These are phyloP conservation scores for Sycon ciliatum DNA, from an alignment of 37 sponge, comb jelly and placozoan genomes.

Conservation along the genomic window DNA sequence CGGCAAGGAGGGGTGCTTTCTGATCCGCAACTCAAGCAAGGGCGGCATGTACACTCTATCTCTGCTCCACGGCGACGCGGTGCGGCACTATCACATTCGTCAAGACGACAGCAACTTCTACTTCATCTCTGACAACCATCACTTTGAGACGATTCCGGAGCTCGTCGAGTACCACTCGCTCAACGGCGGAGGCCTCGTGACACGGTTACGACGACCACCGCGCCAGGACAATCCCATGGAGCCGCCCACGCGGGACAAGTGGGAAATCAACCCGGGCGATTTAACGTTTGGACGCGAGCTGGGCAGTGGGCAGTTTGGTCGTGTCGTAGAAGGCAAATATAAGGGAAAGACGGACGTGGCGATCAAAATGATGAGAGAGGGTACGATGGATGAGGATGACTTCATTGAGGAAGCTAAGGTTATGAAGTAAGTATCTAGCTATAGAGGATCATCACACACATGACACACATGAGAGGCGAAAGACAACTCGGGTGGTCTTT, in stretches of 20 bases:
- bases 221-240: no score
- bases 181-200: conserved; percentile 62
- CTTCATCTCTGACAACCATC: conserved; percentile 87
- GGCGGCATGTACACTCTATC: conserved; percentile 84
- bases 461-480: no score
- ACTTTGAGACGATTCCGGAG: conserved; percentile 63
- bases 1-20: conserved; percentile 80
- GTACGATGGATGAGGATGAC: conserved; percentile 85
- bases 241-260: conserved; percentile 39
- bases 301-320: conserved; percentile 95
- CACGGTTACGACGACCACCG: neutral
- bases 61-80: conserved; percentile 74
- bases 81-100: conserved; percentile 89
- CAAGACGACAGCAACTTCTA: conserved; percentile 60
- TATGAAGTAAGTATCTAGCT: conserved; percentile 71
- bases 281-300: conserved; percentile 68
- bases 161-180: conserved; percentile 82
- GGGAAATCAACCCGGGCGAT: conserved; percentile 73
- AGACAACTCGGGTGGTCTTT: no score
- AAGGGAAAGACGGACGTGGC: conserved; percentile 70
- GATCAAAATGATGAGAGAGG: conserved; percentile 90
- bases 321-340: conserved; percentile 80
- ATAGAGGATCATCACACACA: neutral
- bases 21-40: conserved; percentile 75
- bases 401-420: conserved; percentile 88